Evolutionary conservation across 2,113 vertebrate species (phyloP), one percentile per base, ranked within the genome.

Genomic region (Rhinolophus ferrumequinum): DNA sequence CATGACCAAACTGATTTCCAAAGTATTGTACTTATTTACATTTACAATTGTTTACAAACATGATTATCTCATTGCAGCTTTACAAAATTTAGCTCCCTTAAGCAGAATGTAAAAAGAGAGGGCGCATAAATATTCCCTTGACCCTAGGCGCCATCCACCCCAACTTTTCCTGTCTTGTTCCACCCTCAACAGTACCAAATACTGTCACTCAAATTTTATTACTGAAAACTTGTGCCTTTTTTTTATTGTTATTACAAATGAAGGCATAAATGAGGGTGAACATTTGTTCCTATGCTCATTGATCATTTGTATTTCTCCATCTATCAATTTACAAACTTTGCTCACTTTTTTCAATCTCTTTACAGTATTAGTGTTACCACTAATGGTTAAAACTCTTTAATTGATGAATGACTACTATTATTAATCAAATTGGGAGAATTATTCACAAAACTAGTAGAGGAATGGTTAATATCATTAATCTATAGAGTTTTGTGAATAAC

Each of bases 241-340:
- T 86, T 70, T 60, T 33, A 54, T 28, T 81, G 60, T 81, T 54
- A 82, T 54, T 90, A 58, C 30, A 69, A 88, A 67, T 70, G 13
- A 90, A 64, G 26, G 5, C 19, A 3, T 35, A 8, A 3, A 35
- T 72, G 26, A 89, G 19, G 6, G 11, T 72, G 22, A 92, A 66
- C 6, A 70, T 35, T 52, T 79, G 22, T 22, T 86, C 41, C 24
- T 76, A 26, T 56, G 19, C 14, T 91, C 64, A 64, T 38, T 56
- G 7, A 2, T 50, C 41, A 88, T 66, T 56, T 84, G 15, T 69
- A 60, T 90, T 41, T 56, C 21, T 90, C 72, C 19, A 56, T 26
- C 21, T 64, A 50, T 58, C 22, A 11, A 66, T 64, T 83, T 35
- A 58, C 50, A 62, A 77, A 38, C 33, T 41, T 80, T 38, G 1